Base-by-base conservation (phyloP, 2,797 vertebrate species). In the Sebastes trivittatus region DNA sequence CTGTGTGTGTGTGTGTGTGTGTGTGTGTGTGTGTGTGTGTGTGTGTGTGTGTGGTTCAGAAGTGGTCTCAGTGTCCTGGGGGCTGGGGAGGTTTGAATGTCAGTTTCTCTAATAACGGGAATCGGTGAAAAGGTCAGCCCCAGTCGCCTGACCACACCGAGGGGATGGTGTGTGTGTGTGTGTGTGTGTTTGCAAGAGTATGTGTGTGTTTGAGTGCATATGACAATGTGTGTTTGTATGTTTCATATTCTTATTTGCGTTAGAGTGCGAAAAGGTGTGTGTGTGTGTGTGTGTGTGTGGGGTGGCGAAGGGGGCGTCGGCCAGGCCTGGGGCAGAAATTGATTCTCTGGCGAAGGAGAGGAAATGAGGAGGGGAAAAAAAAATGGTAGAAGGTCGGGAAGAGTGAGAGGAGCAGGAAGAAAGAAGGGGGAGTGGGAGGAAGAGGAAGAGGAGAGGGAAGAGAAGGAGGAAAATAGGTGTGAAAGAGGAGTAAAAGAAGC, bases 91-190 rank as follows among this genome's bases (percentile, higher is more conserved):
- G 94, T 93, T 95, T 95, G 95, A 95, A 95, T 96, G 95, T 95
- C 94, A 95, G 92, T 95, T 95, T 94, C 94, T 95, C 94, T 96
- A 94, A 96, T 95, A 95, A 94, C 85, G 85, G 92, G 93, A 95
- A 94, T 94, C 83, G 91, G 92, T 93, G 95, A 95, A 96, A 96
- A 96, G 95, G 95, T 95, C 95, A 95, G 78, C 77, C 80, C 63
- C 83, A 92, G 93, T 94, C 92, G 86, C 89, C 93, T 95, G 95
- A 94, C 94, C 91, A 89, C 81, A 85, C 87, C 34, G 55, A 78
- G 75, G 60, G 75, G 83, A 86, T 61, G 11, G 60, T 74, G 66
- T 77, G 66, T 62, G 73, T 82, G 83, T 69, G 78, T 69, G 73
- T 13, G 34, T 66, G 70, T 54, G 68, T 72, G 59, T 69, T 67